A percentile compares a stretch with the other conserved stretches of the same genome.
These are phyloP conservation scores for Limnephilus rhombicus DNA, from an alignment of 2,888 invertebrate genomes.

Conservation along the genomic window DNA sequence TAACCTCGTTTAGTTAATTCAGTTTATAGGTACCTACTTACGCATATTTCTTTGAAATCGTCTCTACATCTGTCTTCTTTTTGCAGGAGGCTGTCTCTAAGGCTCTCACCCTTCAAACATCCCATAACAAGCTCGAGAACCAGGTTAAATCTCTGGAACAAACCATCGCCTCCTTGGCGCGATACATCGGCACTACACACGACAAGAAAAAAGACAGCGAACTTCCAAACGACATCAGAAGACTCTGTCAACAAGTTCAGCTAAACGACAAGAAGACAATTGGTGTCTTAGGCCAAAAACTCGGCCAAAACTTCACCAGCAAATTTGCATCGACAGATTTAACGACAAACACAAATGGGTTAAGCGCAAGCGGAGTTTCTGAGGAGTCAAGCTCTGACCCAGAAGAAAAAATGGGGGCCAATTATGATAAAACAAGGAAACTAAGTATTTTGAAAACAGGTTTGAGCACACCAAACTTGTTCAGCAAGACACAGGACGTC, in stretches of 20 bases:
- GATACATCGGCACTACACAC: conserved; percentile 84
- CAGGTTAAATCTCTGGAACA: conserved; percentile 86
- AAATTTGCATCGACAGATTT: conserved; percentile 72
- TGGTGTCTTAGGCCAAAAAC: conserved; percentile 62
- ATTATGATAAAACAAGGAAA: conserved; percentile 70
- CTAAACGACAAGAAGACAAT: conserved; percentile 67
- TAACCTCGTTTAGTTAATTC: neutral
- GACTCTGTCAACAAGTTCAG: conserved; percentile 83
- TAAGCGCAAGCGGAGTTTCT: conserved; percentile 34
- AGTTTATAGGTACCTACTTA: neutral
- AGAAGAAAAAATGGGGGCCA: conserved; percentile 68
- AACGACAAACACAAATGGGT: conserved; percentile 67
- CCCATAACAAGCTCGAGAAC: conserved; percentile 82
- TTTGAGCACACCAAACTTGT: conserved; percentile 74
- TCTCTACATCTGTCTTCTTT: conserved; percentile 51
- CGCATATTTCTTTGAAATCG: neutral
- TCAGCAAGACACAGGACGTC: conserved; percentile 72
- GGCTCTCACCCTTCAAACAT: conserved; percentile 80
- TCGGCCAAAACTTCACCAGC: conserved; percentile 69
- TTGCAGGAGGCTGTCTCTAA: conserved; percentile 83
- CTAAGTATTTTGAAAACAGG: conserved; percentile 72
- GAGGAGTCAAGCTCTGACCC: conserved; percentile 73
- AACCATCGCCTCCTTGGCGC: conserved; percentile 84
- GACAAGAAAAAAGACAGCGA: conserved; percentile 82
- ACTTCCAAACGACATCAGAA: conserved; percentile 85